Conservation (phyloP, 2,113 vertebrate species). For the Xenotilapia caudafasciata region DNA sequence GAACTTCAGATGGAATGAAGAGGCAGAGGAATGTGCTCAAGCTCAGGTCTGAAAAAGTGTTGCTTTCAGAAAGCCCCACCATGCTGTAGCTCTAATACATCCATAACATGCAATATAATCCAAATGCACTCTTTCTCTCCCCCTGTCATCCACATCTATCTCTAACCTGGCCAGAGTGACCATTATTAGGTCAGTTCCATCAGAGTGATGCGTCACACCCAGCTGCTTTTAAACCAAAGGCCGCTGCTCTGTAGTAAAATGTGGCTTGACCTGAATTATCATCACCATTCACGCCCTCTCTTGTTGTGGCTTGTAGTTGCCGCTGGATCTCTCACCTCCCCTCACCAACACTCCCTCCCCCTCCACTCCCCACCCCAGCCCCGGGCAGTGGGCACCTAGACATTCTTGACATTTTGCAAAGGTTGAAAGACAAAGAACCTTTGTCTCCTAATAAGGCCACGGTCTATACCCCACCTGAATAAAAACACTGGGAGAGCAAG, state of each 20-base stretch:
- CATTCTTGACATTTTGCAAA: constrained; percentile 80
- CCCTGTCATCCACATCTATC: neutral
- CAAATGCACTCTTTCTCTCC: neutral
- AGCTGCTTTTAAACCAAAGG: constrained; percentile 5
- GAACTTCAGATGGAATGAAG: neutral
- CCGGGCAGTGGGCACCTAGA: constrained; percentile 44
- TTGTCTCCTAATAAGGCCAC: constrained; percentile 74
- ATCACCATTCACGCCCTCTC: neutral
- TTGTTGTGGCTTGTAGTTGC: constrained; percentile 1
- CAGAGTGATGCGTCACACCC: neutral
- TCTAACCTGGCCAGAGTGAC: neutral
- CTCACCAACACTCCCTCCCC: neutral
- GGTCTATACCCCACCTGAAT: constrained; percentile 65
- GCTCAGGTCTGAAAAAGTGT: neutral
- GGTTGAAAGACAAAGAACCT: constrained; percentile 79
- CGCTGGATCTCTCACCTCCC: neutral
- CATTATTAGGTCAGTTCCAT: neutral
- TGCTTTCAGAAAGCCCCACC: neutral
- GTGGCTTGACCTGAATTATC: constrained; percentile 43
- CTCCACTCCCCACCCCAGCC: neutral
- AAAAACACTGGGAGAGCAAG: constrained; percentile 42
- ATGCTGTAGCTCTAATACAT: neutral
- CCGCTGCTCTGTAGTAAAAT: constrained; percentile 8
- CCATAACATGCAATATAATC: neutral
- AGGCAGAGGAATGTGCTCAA: neutral